Conservation (phyloP, 2,888 invertebrate species). For the Ochropleura leucogaster region DNA sequence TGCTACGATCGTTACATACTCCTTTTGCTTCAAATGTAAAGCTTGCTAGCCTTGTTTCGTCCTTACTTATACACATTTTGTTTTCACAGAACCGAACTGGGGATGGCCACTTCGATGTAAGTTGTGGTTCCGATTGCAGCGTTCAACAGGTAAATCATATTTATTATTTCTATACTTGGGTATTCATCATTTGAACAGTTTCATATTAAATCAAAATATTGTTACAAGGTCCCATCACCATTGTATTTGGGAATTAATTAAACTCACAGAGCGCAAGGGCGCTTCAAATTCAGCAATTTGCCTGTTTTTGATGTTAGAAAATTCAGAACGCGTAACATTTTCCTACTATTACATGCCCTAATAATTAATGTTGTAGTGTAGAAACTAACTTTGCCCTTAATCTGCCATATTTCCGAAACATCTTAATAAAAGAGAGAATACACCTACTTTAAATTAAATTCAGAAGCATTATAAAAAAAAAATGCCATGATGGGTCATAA, state of each 20-base stretch:
- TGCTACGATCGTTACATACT: not conserved
- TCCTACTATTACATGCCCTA: not conserved
- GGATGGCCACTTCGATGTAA: constrained; percentile 92
- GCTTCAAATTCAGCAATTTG: not conserved
- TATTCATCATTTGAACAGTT: not conserved
- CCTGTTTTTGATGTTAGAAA: not conserved
- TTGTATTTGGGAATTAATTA: constrained; percentile 11
- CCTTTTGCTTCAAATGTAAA: not conserved
- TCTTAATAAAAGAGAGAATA: not conserved
- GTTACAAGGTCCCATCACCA: not conserved
- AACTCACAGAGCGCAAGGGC: constrained; percentile 21
- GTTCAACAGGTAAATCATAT: constrained; percentile 91
- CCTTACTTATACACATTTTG: not conserved
- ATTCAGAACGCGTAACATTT: not conserved
- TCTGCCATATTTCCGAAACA: not conserved
- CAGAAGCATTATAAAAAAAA: not conserved
- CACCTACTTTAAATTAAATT: not conserved
- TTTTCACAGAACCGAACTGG: constrained; percentile 92
- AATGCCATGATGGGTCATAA: no score
- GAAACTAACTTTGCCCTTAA: not conserved
- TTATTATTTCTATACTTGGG: not conserved
- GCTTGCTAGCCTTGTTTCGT: not conserved
- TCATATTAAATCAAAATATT: not conserved
- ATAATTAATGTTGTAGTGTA: not conserved
- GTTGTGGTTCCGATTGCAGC: constrained; percentile 93